Conservation (phyloP, 2,888 invertebrate species). For the Patella depressa region DNA sequence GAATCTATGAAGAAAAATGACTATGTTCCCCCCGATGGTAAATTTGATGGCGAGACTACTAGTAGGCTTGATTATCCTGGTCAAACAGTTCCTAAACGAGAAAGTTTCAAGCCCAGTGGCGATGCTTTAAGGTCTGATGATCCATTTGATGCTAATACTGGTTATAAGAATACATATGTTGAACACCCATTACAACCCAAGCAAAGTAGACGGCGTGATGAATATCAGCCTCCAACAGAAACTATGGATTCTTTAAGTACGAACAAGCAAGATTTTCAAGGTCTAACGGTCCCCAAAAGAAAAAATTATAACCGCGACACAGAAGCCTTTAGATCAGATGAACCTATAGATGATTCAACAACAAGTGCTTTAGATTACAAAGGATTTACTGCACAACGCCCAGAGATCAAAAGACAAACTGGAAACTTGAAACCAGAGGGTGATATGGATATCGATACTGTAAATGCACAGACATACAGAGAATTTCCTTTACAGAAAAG, state of each 20-base stretch:
- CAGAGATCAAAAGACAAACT: too few relatives aligned
- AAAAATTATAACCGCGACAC: slow-evolving; percentile 53
- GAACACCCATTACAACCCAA: slow-evolving; percentile 59
- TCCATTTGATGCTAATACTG: slow-evolving; percentile 65
- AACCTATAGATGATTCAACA: slow-evolving; percentile 34
- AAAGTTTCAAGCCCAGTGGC: slow-evolving; percentile 18
- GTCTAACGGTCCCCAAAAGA: slow-evolving; percentile 34
- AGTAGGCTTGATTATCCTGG: slow-evolving; percentile 12
- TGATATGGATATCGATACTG: neutral
- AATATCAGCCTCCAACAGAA: slow-evolving; percentile 39
- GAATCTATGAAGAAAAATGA: neutral
- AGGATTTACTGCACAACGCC: too few relatives aligned
- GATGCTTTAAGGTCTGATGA: slow-evolving; percentile 44
- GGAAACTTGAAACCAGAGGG: neutral
- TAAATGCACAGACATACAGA: neutral
- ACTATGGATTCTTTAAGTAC: slow-evolving; percentile 55
- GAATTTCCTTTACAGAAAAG: slow-evolving; percentile 15
- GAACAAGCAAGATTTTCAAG: slow-evolving; percentile 49
- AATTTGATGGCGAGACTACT: slow-evolving; percentile 15
- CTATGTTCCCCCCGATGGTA: slow-evolving; percentile 10
- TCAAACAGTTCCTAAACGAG: slow-evolving; percentile 12
- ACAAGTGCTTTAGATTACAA: too few relatives aligned
- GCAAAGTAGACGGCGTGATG: slow-evolving; percentile 11
- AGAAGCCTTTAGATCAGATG: slow-evolving; percentile 27
- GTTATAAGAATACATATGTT: slow-evolving; percentile 62